Evolutionary conservation across 2,113 vertebrate genomes (phyloP).

Genomic region (Microtus richardsoni): DNA sequence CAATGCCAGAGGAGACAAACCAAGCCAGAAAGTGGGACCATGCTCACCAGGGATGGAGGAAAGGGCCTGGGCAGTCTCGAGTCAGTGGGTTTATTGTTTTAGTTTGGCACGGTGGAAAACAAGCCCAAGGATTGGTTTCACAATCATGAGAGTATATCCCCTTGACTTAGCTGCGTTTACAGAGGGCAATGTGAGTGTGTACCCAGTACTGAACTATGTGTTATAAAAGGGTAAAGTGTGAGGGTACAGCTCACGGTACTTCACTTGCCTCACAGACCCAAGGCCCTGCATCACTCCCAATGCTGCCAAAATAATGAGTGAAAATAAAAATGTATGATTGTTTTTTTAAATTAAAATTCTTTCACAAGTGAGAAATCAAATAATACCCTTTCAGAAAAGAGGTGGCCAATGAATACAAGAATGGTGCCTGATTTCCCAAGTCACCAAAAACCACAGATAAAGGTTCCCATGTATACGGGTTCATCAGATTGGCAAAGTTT

Average conservation of each 20-base stretch:
- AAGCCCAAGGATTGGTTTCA: background rate
- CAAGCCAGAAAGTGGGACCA: background rate
- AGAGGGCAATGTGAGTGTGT: background rate
- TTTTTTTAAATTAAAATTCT: background rate
- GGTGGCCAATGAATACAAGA: background rate
- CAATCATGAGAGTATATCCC: background rate
- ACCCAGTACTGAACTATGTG: background rate
- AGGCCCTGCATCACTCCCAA: background rate
- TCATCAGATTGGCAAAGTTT: slow-evolving; percentile 23
- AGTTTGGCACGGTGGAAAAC: background rate
- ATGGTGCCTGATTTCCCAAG: background rate
- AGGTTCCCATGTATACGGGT: background rate
- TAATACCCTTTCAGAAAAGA: background rate
- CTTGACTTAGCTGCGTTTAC: background rate
- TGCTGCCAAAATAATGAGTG: background rate
- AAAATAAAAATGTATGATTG: background rate
- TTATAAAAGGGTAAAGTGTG: background rate
- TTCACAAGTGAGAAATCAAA: background rate
- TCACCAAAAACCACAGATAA: slow-evolving; percentile 13
- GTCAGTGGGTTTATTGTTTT: background rate
- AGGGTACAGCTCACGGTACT: background rate
- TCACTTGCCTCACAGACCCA: no score
- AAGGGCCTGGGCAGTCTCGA: background rate
- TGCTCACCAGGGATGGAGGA: background rate
- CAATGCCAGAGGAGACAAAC: background rate